Conservation (phyloP, 2,888 invertebrate species). For the Mellilla xanthometata region DNA sequence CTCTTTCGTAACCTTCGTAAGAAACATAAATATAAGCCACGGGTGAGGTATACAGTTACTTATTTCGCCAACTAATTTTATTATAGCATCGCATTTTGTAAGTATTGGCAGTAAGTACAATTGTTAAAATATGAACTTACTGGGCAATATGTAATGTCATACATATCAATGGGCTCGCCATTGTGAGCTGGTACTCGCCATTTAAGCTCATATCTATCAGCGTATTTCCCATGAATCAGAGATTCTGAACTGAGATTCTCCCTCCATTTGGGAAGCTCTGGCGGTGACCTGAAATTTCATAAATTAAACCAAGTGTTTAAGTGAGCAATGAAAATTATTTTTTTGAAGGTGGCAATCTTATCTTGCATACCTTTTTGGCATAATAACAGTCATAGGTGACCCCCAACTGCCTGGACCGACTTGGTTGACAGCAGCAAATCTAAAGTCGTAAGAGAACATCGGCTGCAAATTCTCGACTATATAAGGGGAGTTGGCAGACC, state of each 20-base stretch:
- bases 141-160: conserved; percentile 90
- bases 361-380: conserved; percentile 85
- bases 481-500: conserved; percentile 91
- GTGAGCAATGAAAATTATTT: too few species aligned
- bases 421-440: conserved; percentile 92
- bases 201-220: conserved; percentile 90
- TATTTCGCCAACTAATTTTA: too few species aligned
- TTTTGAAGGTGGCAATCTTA: too few species aligned
- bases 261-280: conserved; percentile 84
- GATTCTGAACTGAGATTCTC: conserved; percentile 69
- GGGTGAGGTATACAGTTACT: too few species aligned
- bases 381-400: conserved; percentile 84
- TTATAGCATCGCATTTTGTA: too few species aligned
- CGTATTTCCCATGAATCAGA: conserved; percentile 80
- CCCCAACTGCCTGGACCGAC: conserved; percentile 92
- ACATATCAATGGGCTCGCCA: conserved; percentile 93
- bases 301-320: too few species aligned
- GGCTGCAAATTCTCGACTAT: conserved; percentile 91
- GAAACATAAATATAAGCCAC: conserved; percentile 1
- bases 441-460: conserved; percentile 89
- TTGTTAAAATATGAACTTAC: conserved; percentile 75
- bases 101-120: too few species aligned
- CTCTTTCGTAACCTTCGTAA: conserved; percentile 87
- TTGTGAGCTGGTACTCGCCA: conserved; percentile 95
- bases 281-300: conserved; percentile 85